Evolutionary conservation across 2,888 invertebrate species (phyloP), one percentile per base, ranked within the genome.

Genomic region (Papilio protenor): DNA sequence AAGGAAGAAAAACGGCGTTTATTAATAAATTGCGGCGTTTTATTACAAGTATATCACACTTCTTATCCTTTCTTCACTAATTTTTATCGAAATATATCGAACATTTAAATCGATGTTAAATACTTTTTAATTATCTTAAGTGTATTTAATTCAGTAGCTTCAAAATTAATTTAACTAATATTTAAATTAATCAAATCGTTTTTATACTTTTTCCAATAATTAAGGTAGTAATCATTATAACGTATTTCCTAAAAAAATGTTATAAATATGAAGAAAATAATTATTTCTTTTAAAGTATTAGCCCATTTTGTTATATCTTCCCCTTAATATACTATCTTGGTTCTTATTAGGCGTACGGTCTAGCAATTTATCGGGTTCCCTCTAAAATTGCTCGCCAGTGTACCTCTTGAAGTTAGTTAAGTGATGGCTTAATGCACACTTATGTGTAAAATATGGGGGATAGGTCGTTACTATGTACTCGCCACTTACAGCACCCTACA

Each of bases 281-380:
- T 23, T 70, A 79, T 73, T 33, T 18, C 52, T 66, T 66, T 21
- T 55, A 69, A 77, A 73, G 11, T 23, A 73, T 77, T 73, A 61
- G 82, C 83, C 83, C 82, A 78, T 61, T 75, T 18, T 33, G 80
- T 77, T 76, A 66, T 76, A 75, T 23, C 16, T 18, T 14, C 23
- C 81, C 80, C 88, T 87, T 72, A 76, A 72, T 81, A 84, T 86
- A 88, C 90, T 90, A 90, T 92, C 91, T 90, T 85, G 86, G 89
- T 90, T 89, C 91, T 92, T 92, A 93, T 92, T 92, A 92, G 92
- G 90, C 88, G 87, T 89, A 89, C 87, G 87, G 86, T 85, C 87
- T 87, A 83, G 87, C 91, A 92, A 92, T 92, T 92, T 93, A 92
- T 92, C 88, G 91, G 87, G 85, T 85, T 87, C 87, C 87, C 87